Evolutionary conservation across 2,113 vertebrate species (phyloP).

Genomic region (Apaloderma vittatum): DNA sequence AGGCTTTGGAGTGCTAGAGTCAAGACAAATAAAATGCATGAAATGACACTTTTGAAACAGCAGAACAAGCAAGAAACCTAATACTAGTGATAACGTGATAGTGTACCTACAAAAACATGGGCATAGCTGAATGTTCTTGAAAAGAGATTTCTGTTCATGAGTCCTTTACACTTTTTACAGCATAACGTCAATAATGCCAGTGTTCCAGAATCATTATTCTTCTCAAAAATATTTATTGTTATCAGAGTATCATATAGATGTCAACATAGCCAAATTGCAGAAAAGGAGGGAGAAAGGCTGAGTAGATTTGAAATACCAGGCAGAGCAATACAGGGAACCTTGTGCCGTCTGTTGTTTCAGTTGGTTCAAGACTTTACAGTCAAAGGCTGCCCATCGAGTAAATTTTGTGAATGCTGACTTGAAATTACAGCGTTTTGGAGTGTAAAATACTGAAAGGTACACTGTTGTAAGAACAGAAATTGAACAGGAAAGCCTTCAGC

Average conservation of each 20-base stretch:
- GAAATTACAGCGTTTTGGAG: not conserved
- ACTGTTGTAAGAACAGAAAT: not conserved
- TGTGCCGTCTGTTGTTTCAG: not conserved
- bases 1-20: not conserved
- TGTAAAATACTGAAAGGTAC: not conserved
- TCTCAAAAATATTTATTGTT: not conserved
- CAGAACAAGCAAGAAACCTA: not conserved
- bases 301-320: not conserved
- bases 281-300: not conserved
- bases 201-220: not conserved
- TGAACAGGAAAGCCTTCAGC: not conserved
- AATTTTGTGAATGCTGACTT: not conserved
- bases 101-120: not conserved
- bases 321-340: not conserved
- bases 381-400: not conserved
- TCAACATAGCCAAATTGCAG: not conserved
- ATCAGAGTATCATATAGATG: not conserved
- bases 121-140: not conserved
- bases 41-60: not conserved
- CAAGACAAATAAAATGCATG: not conserved
- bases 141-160: not conserved
- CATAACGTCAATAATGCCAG: not conserved
- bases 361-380: not conserved
- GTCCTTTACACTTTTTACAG: not conserved
- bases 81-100: not conserved